Percentiles rank a stretch among this genome's conserved stretches.
Conservation (phyloP, 2,888 invertebrate genomes). For the Amorpha juglandis region DNA sequence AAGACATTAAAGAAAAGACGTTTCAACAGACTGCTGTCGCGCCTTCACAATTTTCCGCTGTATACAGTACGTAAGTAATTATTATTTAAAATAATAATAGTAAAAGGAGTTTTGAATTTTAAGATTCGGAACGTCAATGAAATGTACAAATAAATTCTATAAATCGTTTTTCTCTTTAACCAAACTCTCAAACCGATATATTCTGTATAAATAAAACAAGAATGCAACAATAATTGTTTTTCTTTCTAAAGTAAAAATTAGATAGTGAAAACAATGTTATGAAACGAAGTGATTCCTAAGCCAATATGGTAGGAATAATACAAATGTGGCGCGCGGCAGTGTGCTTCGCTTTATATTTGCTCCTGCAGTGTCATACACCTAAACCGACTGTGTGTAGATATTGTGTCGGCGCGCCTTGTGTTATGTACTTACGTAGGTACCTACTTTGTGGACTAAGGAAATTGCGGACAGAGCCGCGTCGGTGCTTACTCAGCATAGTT, state of each 20-base stretch:
- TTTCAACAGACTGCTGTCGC: constrained; percentile 2
- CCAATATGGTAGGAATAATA: constrained; percentile 63
- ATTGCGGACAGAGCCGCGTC: constrained; percentile 65
- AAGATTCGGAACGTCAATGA: no score
- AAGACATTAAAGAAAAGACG: constrained; percentile 4
- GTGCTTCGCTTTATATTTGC: constrained; percentile 66
- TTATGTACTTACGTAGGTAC: constrained; percentile 50
- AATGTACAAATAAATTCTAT: no score
- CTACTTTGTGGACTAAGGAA: constrained; percentile 57
- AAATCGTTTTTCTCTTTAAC: no score
- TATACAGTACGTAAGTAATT: background rate
- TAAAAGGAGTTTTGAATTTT: no score
- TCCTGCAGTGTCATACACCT: constrained; percentile 73
- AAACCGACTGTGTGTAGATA: constrained; percentile 69
- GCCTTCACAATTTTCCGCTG: constrained; percentile 9
- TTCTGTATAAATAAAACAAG: background rate
- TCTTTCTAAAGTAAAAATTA: no score
- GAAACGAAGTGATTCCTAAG: constrained; percentile 50
- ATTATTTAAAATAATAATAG: background rate
- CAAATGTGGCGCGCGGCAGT: constrained; percentile 51
- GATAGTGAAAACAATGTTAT: constrained; percentile 31
- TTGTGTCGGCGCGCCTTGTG: constrained; percentile 58
- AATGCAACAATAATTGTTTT: no score
- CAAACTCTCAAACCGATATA: background rate
- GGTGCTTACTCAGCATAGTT: constrained; percentile 73